Conservation (phyloP, 2,113 vertebrate genomes). For the Centropus bengalensis region DNA sequence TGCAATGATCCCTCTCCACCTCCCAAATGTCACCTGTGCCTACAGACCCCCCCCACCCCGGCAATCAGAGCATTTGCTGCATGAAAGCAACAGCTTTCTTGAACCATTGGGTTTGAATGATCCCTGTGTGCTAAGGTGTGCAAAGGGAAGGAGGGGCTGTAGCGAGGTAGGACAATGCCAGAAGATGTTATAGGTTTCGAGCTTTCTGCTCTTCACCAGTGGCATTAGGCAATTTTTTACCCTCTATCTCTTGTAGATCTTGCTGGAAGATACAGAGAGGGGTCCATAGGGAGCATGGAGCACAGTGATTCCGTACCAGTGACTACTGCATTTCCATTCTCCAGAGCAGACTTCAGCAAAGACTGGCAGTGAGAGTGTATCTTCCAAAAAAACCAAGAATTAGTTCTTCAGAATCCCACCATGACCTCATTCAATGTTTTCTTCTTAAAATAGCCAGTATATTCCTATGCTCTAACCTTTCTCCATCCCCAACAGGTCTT, state of each 20-base stretch:
- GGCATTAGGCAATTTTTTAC: background rate
- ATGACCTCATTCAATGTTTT: background rate
- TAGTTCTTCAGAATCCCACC: background rate
- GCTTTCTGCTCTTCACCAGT: background rate
- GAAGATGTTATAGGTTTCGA: background rate
- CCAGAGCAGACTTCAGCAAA: background rate
- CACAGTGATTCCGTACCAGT: background rate
- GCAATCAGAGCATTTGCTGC: background rate
- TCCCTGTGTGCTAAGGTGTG: rapidly evolving
- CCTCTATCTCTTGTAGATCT: background rate
- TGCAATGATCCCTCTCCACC: rapidly evolving
- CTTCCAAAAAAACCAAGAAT: background rate
- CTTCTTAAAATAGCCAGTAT: background rate
- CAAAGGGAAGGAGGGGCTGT: background rate
- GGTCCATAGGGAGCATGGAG: background rate
- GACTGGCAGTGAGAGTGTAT: rapidly evolving
- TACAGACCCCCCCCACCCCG: background rate
- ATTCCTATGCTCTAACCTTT: constrained; percentile 32
- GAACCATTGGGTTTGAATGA: background rate
- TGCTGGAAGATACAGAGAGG: background rate
- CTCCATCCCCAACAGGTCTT: constrained; percentile 85
- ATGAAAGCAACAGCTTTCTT: background rate
- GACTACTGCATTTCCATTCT: rapidly evolving
- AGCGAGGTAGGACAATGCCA: background rate
- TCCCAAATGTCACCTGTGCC: background rate